Base-by-base conservation (phyloP, 2,888 invertebrate species). In the Nymphalis polychloros region DNA sequence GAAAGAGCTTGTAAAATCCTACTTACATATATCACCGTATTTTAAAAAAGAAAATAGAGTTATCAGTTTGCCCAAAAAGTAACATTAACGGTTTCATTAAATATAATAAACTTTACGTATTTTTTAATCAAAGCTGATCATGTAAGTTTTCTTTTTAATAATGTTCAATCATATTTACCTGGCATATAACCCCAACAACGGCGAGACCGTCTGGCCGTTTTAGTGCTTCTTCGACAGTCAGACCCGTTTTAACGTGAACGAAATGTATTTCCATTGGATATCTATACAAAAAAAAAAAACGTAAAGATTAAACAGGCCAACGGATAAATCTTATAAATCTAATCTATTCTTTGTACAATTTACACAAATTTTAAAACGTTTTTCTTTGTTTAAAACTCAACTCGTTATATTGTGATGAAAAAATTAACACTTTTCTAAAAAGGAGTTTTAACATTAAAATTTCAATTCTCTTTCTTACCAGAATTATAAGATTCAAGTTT, bases 231-330 rank as follows among this genome's bases (percentile, higher is more conserved):
- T 80, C 81, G 1, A 84, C 1, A 0, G 79, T 75, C 10, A 90
- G 74, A 0, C 89, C 92, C 0, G 81, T 82, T 77, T 89, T 91
- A 13, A 87, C 67, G 71, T 92, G 92, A 0, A 92, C 88, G 78
- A 92, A 76, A 77, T 92, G 92, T 70, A 92, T 88, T 73, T 92
- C 92, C 76, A 92, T 62, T 0, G 92, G 90, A 53, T 89, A 92
- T 74, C 92, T 92, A 27, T n/a, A 62, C 16, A 63, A 61, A 13
- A 35, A 63, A 61, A 13, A 35, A 27, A 47, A 8, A 19, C 19
- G 7, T 19, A 8, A 16, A 31, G 6, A 31, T 31, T 6, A 31
- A 31, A 31, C 27, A 31, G 27, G 0, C 0, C 27, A 31, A 31
- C 27, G 27, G 27, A 31, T 6, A 31, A 31, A 6, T 31, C 27